These are phyloP conservation scores for Aricia agestis DNA, from an alignment of 1,140 invertebrate genomes.

Conservation along the genomic window DNA sequence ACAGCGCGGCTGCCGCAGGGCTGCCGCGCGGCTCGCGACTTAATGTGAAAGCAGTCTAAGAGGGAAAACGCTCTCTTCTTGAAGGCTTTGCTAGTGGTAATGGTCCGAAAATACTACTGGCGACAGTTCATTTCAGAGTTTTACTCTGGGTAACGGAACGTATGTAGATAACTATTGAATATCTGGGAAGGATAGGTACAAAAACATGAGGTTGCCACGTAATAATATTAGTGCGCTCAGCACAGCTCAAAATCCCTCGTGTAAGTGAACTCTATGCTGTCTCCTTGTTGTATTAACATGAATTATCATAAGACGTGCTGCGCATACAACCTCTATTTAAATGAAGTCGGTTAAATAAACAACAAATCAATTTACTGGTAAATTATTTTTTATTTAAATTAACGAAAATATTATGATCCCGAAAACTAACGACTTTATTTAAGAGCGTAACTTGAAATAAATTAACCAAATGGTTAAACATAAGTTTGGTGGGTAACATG, in stretches of 20 bases:
- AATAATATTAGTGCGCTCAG: no score
- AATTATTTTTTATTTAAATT: not conserved
- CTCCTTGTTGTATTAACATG: not conserved
- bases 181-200: no score
- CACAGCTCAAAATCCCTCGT: not conserved
- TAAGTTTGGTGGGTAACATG: not conserved
- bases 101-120: no score
- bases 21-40: no score
- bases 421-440: not conserved
- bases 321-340: not conserved
- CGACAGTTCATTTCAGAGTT: no score
- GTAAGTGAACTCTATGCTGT: not conserved
- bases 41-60: no score
- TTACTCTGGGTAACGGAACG: no score
- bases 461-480: not conserved
- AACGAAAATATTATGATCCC: not conserved
- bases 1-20: no score
- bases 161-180: no score
- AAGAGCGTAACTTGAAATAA: not conserved
- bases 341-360: slow-evolving; percentile 1
- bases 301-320: slow-evolving; percentile 11
- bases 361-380: not conserved
- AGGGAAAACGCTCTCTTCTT: no score
- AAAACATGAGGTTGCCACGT: no score
- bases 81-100: no score